Evolutionary conservation across 2,113 vertebrate species (phyloP).

Genomic region (Seriola aureovittata): DNA sequence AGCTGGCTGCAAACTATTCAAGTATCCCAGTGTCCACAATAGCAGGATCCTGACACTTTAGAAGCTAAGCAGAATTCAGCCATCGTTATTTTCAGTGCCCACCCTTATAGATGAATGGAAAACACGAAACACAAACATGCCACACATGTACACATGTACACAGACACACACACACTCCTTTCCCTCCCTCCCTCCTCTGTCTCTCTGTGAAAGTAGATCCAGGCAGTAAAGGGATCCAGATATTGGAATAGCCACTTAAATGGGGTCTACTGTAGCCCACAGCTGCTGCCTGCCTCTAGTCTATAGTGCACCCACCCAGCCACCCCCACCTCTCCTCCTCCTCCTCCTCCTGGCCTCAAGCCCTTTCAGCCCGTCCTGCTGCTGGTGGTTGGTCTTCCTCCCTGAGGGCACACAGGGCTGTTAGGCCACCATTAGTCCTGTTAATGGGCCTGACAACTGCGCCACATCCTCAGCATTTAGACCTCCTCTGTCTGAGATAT

Average conservation of each 20-base stretch:
- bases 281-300: conserved; percentile 63
- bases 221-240: conserved; percentile 61
- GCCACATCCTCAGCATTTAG: conserved; percentile 81
- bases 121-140: not conserved
- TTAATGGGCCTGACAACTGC: conserved; percentile 78
- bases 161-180: not conserved
- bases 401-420: conserved; percentile 71
- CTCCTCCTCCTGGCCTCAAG: conserved; percentile 27
- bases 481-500: conserved; percentile 71
- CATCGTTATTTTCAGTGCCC: not conserved
- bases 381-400: conserved; percentile 74
- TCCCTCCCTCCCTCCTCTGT: not conserved
- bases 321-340: not conserved
- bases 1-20: not conserved
- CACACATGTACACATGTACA: not conserved
- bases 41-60: not conserved
- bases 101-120: not conserved
- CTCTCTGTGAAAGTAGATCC: conserved; percentile 66
- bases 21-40: not conserved
- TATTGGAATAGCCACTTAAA: conserved; percentile 72
- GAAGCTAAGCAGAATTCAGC: not conserved
- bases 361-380: conserved; percentile 71
- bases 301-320: not conserved
- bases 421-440: conserved; percentile 80
- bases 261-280: conserved; percentile 59